Evolutionary conservation across 2,888 invertebrate genomes (phyloP), one percentile per base, ranked within the genome.

Genomic region (Doris montereyensis): DNA sequence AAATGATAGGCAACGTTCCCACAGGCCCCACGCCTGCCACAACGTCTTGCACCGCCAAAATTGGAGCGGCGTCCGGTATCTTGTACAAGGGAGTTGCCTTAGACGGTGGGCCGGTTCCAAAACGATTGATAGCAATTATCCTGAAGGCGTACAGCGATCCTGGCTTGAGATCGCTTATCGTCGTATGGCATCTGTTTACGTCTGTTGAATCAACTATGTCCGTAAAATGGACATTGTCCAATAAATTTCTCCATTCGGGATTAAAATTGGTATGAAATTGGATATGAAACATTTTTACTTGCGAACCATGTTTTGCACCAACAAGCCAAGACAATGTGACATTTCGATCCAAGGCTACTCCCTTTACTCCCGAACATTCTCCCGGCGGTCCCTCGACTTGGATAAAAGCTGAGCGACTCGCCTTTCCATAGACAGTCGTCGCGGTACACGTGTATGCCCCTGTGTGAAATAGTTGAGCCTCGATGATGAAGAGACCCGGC

Each of bases 1-100:
- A 89, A 24, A 94, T 95, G 75, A 98, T 96, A 0, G 96, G 96
- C 4, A 98, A 93, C 89, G 97, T 97, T 0, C 97, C 97, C 82
- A 96, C 96, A 91, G 97, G 97, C 17, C 98, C 97, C 70, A 97
- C 97, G 1, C 97, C 97, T 0, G 97, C 97, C 21, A 96, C 94
- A 52, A 98, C 94, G 85, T 95, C 95, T 4, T 92, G 89, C 0
- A 88, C 88, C 0, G 97, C 97, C 2, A 95, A 94, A 86, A 94
- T 94, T 84, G 96, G 96, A 1, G 96, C 94, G 41, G 94, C 94
- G 0, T 97, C 97, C 0, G 82, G 81, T 1, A 81, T 77, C 0
- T 97, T 86, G 82, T 83, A 80, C 3, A 60, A 76, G 4, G 77
- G 84, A 83, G 81, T 86, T 0, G 97, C 95, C 1, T 94, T 93